Evolutionary conservation across 2,888 invertebrate species (phyloP).

Genomic region (Clistopyga incitator): DNA sequence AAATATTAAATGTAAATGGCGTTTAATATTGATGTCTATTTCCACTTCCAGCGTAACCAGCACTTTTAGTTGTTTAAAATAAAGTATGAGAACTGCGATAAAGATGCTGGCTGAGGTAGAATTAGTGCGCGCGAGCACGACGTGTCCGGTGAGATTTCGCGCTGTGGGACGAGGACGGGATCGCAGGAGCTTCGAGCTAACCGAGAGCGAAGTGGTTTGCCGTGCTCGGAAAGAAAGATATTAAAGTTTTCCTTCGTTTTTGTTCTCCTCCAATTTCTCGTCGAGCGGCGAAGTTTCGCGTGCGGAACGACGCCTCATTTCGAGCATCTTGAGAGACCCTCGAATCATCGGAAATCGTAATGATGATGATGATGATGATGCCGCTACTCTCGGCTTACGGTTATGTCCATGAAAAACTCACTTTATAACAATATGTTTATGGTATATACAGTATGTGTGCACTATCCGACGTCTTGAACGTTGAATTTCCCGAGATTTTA

Average conservation of each 20-base stretch:
- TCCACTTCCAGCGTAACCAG: background rate
- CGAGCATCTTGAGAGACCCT: slow-evolving; percentile 51
- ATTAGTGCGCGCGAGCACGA: slow-evolving; percentile 51
- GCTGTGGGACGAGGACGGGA: slow-evolving; percentile 48
- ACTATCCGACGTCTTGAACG: slow-evolving; percentile 4
- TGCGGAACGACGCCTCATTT: slow-evolving; percentile 63
- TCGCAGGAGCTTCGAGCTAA: slow-evolving; percentile 38
- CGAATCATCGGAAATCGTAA: slow-evolving; percentile 55
- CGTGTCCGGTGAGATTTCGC: slow-evolving; percentile 54
- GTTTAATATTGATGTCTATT: background rate
- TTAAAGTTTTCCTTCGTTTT: slow-evolving; percentile 66
- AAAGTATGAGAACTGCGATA: slow-evolving; percentile 44
- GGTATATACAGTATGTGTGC: background rate
- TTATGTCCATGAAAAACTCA: background rate
- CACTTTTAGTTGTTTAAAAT: slow-evolving; percentile 46
- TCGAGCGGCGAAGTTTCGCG: slow-evolving; percentile 55
- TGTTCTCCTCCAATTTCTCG: slow-evolving; percentile 48
- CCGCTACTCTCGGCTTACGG: background rate
- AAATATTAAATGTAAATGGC: background rate
- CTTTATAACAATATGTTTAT: slow-evolving; percentile 10
- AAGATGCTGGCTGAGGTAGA: slow-evolving; percentile 56
- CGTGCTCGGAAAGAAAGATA: slow-evolving; percentile 67
- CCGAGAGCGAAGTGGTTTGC: slow-evolving; percentile 61
- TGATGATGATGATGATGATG: slow-evolving; percentile 39
- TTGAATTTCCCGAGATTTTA: slow-evolving; percentile 22